These are phyloP conservation scores for Druon quercuslanigerum DNA, from an alignment of 1,140 invertebrate genomes.

Conservation along the genomic window DNA sequence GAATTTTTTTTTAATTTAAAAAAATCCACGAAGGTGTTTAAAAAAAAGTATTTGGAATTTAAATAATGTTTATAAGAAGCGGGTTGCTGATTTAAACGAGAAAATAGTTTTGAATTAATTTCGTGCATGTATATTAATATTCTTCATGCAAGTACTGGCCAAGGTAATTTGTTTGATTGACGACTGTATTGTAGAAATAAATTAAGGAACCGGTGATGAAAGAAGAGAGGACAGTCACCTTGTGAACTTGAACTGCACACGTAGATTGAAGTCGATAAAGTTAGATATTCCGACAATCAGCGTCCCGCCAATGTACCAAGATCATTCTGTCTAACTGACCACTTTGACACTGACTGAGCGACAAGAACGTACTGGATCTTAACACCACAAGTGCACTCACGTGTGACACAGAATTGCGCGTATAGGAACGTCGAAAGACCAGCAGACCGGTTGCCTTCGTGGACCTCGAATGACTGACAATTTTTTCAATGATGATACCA, in stretches of 20 bases:
- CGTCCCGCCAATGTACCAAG: slow-evolving; percentile 39
- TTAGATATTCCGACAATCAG: slow-evolving; percentile 36
- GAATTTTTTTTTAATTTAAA: background rate
- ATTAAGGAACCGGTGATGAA: slow-evolving; percentile 21
- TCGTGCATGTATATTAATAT: background rate
- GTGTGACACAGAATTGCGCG: slow-evolving; percentile 29
- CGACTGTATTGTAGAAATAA: background rate
- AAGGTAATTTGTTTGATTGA: background rate
- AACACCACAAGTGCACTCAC: slow-evolving; percentile 32
- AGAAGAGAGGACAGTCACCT: slow-evolving; percentile 36
- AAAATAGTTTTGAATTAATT: background rate
- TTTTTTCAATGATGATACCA: slow-evolving; percentile 35
- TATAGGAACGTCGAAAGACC: slow-evolving; percentile 30
- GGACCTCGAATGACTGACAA: slow-evolving; percentile 28
- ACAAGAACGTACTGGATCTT: slow-evolving; percentile 29
- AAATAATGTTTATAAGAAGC: background rate
- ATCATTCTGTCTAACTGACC: slow-evolving; percentile 41
- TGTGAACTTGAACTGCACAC: slow-evolving; percentile 32
- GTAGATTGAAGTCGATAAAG: slow-evolving; percentile 36
- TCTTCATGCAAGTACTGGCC: too few relatives aligned
- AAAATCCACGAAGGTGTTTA: background rate
- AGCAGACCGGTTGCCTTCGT: slow-evolving; percentile 32
- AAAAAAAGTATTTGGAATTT: background rate
- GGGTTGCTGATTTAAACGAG: background rate
- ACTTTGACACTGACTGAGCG: slow-evolving; percentile 35